Percentiles rank a stretch among this genome's conserved stretches.
Conservation (phyloP, 2,797 vertebrate genomes). For the Acanthurus tractus region DNA sequence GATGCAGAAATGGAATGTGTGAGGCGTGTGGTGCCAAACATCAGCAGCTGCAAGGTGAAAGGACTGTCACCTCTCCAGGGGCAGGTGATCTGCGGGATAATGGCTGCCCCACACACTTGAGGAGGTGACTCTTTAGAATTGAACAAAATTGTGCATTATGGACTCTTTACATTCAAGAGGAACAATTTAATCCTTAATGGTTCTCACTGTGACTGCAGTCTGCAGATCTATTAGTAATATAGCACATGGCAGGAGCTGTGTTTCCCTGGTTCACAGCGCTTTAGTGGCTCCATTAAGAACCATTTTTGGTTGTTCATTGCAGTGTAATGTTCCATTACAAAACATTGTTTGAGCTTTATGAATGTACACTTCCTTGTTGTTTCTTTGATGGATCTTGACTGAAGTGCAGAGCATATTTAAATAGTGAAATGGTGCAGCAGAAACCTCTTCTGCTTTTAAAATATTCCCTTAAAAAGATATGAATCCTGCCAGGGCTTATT, state of each 20-base stretch:
- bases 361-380: conserved; percentile 66
- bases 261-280: conserved; percentile 61
- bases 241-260: conserved; percentile 57
- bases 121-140: conserved; percentile 43
- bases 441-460: conserved; percentile 23
- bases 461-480: conserved; percentile 11
- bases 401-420: conserved; percentile 57
- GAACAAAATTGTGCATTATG: conserved; percentile 54
- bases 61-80: conserved; percentile 64
- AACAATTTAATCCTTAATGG: conserved; percentile 60
- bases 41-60: conserved; percentile 75
- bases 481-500: conserved; percentile 35
- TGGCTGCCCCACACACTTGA: conserved; percentile 48
- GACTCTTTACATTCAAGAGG: conserved; percentile 51
- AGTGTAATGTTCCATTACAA: conserved; percentile 74
- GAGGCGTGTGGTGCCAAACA: conserved; percentile 60
- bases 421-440: conserved; percentile 39
- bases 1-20: conserved; percentile 70
- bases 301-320: conserved; percentile 73
- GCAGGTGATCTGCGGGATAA: conserved; percentile 58
- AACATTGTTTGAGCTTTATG: conserved; percentile 74
- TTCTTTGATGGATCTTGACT: conserved; percentile 67
- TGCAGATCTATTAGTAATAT: conserved; percentile 60
- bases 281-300: conserved; percentile 69
- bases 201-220: conserved; percentile 46